These are phyloP conservation scores for Lithophane leautieri DNA, from an alignment of 2,888 invertebrate genomes.

Conservation along the genomic window DNA sequence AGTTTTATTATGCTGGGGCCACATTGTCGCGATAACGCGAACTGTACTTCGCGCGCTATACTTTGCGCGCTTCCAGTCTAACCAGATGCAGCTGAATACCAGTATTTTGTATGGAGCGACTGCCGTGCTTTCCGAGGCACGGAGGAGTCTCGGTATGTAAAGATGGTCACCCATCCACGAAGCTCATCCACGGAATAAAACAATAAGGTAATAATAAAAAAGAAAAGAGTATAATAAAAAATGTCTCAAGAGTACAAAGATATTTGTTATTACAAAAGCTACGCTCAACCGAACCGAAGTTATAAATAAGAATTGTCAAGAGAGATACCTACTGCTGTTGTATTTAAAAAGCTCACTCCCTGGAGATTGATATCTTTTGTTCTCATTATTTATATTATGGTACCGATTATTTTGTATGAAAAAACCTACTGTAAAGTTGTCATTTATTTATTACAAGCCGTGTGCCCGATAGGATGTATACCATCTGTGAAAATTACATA, in stretches of 20 bases:
- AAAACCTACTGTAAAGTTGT: background rate
- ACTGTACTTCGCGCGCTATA: too few relatives aligned
- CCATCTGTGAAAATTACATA: background rate
- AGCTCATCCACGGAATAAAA: background rate
- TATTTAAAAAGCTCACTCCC: constrained; percentile 6
- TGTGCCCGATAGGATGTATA: background rate
- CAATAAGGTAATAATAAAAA: constrained; percentile 4
- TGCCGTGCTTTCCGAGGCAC: too few relatives aligned
- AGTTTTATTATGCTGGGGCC: too few relatives aligned
- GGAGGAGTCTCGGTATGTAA: too few relatives aligned
- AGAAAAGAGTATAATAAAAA: constrained; percentile 5
- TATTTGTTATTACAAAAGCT: constrained; percentile 5
- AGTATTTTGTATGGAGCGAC: too few relatives aligned
- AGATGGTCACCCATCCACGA: too few relatives aligned
- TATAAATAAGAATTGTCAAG: constrained; percentile 7
- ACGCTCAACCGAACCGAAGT: constrained; percentile 12
- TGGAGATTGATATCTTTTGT: background rate
- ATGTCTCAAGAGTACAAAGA: background rate
- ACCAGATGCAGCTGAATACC: too few relatives aligned
- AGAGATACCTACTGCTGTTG: constrained; percentile 8
- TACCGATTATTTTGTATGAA: background rate
- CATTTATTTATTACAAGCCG: background rate
- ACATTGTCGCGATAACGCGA: too few relatives aligned
- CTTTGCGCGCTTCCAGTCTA: too few relatives aligned
- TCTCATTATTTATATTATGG: background rate